Evolutionary conservation across 2,888 invertebrate species (phyloP).

Genomic region (Heteromurus nitidus): DNA sequence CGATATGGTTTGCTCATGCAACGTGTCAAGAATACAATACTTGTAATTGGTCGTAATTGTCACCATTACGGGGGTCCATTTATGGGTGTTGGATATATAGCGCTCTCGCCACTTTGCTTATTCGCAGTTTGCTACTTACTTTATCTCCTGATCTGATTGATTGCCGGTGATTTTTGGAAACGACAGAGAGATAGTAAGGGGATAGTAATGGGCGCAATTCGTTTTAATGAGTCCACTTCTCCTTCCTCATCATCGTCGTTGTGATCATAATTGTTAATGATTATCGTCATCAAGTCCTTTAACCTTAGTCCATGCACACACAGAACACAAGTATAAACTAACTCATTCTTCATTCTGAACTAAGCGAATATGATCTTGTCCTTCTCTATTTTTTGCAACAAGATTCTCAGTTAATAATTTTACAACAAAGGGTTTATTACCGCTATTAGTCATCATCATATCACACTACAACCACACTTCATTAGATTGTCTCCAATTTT

Average conservation of each 20-base stretch:
- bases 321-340: too few species aligned
- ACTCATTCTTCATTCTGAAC: not conserved
- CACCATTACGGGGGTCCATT: constrained; percentile 44
- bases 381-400: not conserved
- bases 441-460: not conserved
- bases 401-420: too few species aligned
- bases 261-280: constrained; percentile 11
- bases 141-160: constrained; percentile 36
- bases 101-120: too few species aligned
- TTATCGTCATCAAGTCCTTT: not conserved
- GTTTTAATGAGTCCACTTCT: constrained; percentile 18
- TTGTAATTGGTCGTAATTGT: constrained; percentile 60
- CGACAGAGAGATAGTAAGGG: not conserved
- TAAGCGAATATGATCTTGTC: constrained; percentile 17
- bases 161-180: constrained; percentile 12
- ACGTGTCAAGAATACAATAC: constrained; percentile 44
- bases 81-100: constrained; percentile 15
- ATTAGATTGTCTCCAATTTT: constrained; percentile 9
- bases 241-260: constrained; percentile 30
- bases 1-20: constrained; percentile 38
- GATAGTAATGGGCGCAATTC: constrained; percentile 4
- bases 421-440: not conserved
- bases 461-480: not conserved
- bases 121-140: not conserved
- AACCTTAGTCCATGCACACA: not conserved